A percentile compares a stretch with the other conserved stretches of the same genome.
phyloP scores from a whole-genome alignment of 2,888 invertebrate genomes.

The Phragmatobia fuliginosa region DNA sequence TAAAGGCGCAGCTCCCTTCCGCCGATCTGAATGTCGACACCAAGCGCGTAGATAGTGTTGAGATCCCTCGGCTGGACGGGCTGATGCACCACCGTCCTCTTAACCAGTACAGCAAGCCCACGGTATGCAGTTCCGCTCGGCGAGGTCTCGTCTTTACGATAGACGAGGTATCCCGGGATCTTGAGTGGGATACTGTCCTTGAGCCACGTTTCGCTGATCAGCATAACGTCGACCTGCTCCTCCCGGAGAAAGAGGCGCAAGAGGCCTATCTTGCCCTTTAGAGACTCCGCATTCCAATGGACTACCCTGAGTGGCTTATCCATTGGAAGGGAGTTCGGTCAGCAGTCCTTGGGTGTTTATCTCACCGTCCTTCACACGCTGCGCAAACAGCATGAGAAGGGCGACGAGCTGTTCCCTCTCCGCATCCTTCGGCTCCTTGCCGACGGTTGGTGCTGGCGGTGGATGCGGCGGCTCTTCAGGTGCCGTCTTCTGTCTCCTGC shows the following conservation, averaged over 20 bases:
- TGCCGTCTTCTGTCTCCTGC: too few species aligned
- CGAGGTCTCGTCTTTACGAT: neutral
- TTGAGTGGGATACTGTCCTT: neutral
- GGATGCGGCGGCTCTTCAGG: neutral
- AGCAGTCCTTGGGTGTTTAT: neutral
- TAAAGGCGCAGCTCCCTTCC: too few species aligned
- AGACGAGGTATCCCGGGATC: slow-evolving; percentile 1
- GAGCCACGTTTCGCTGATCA: neutral
- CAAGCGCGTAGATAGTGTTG: too few species aligned
- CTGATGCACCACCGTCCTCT: too few species aligned
- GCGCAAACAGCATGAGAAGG: neutral
- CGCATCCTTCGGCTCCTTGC: neutral
- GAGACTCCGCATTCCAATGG: neutral
- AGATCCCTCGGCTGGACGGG: too few species aligned
- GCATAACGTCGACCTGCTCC: neutral
- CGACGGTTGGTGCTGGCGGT: too few species aligned
- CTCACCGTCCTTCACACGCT: neutral
- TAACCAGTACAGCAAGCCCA: too few species aligned
- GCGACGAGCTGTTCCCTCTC: neutral
- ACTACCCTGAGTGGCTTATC: neutral
- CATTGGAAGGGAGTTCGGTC: neutral
- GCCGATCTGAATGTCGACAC: too few species aligned
- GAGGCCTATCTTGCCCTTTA: neutral
- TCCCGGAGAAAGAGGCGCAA: neutral
- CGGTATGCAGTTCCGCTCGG: too few species aligned